These are phyloP conservation scores for Melangyna quadrimaculata DNA, from an alignment of 2,888 invertebrate genomes.

Conservation along the genomic window DNA sequence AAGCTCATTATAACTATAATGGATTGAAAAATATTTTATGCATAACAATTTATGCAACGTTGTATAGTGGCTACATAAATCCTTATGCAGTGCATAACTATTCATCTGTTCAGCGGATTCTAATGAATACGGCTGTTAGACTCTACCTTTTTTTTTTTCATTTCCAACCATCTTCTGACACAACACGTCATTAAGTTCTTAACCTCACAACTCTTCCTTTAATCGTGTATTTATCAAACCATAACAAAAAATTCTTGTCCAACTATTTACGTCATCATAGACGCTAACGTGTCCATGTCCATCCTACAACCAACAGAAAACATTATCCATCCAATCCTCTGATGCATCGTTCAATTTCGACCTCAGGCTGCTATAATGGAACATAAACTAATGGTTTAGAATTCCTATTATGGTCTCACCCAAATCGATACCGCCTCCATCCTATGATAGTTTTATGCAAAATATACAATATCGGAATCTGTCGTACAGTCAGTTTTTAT, in stretches of 20 bases:
- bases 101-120: too few species aligned
- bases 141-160: too few species aligned
- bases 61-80: too few species aligned
- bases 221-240: not conserved
- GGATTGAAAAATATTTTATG: too few species aligned
- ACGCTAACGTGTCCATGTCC: not conserved
- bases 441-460: constrained; percentile 24
- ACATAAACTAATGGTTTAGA: not conserved
- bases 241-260: not conserved
- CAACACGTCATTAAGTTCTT: too few species aligned
- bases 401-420: not conserved
- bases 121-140: too few species aligned
- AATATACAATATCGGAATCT: constrained; percentile 37
- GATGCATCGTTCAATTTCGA: constrained; percentile 14
- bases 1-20: too few species aligned
- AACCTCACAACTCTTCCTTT: too few species aligned
- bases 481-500: constrained; percentile 4
- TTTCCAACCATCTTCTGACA: too few species aligned
- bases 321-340: constrained; percentile 4
- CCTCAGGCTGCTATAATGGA: not conserved
- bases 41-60: too few species aligned
- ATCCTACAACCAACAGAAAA: not conserved
- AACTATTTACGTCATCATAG: constrained; percentile 1
- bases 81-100: too few species aligned
- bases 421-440: constrained; percentile 16